Conservation (phyloP, 2,888 invertebrate species). For the Diaperis boleti region DNA sequence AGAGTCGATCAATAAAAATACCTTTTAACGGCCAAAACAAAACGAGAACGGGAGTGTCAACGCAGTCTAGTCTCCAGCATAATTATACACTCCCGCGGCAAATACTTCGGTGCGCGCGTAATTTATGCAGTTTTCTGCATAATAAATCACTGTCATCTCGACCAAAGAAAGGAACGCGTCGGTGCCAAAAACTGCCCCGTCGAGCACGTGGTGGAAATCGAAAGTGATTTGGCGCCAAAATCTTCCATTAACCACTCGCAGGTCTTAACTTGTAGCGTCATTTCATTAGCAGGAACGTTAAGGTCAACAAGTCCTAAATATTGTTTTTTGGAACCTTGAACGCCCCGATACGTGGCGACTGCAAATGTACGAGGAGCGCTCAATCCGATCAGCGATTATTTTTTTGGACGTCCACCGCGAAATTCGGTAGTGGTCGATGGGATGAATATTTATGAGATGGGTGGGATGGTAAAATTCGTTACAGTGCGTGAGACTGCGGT, state of each 20-base stretch:
- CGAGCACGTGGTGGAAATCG: conserved; percentile 37
- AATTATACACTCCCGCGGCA: too few relatives aligned
- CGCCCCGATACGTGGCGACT: conserved; percentile 36
- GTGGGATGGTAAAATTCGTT: conserved; percentile 32
- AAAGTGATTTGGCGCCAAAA: conserved; percentile 42
- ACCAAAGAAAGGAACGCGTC: conserved; percentile 1
- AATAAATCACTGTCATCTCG: conserved; percentile 7
- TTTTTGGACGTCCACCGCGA: conserved; percentile 10
- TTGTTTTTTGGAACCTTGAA: conserved; percentile 44
- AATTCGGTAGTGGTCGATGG: conserved; percentile 24
- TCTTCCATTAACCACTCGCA: conserved; percentile 31
- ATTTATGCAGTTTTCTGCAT: conserved; percentile 5
- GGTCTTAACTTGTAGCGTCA: conserved; percentile 40
- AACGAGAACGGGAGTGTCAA: too few relatives aligned
- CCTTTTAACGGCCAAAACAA: too few relatives aligned
- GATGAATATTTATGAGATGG: conserved; percentile 37
- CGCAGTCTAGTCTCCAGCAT: too few relatives aligned
- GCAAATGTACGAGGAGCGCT: conserved; percentile 17
- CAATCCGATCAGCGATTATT: conserved; percentile 1
- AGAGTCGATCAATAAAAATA: too few relatives aligned
- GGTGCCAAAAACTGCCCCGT: background rate
- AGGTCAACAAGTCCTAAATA: conserved; percentile 47
- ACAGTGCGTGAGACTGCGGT: conserved; percentile 16
- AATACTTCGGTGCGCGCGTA: too few relatives aligned
- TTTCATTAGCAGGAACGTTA: conserved; percentile 44